Conservation (phyloP, 2,797 vertebrate species). For the Macrochelys suwanniensis region DNA sequence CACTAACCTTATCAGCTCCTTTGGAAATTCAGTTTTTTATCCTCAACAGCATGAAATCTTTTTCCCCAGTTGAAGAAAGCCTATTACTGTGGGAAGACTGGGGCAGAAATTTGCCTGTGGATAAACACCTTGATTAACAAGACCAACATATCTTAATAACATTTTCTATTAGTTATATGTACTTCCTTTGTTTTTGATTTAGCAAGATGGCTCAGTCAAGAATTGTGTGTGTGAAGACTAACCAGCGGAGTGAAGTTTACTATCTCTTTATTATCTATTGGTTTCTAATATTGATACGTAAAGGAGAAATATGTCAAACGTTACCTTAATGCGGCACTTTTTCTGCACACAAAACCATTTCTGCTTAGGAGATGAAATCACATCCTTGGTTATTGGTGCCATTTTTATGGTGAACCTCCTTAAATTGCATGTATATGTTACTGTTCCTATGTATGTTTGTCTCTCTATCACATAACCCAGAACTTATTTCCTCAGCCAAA, state of each 20-base stretch:
- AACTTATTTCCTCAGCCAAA: constrained; percentile 98
- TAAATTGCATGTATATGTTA: constrained; percentile 89
- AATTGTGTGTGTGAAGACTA: constrained; percentile 71
- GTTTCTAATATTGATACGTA: constrained; percentile 53
- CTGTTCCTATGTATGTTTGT: constrained; percentile 98
- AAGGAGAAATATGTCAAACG: background rate
- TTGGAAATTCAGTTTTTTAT: constrained; percentile 59
- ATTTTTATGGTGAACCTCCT: constrained; percentile 86
- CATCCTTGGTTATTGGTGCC: constrained; percentile 41
- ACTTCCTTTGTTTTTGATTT: constrained; percentile 72
- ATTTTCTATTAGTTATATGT: constrained; percentile 41
- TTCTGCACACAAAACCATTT: constrained; percentile 32
- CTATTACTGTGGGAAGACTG: constrained; percentile 48
- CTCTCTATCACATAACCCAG: constrained; percentile 99
- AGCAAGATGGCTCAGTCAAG: constrained; percentile 68
- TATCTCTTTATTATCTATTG: constrained; percentile 51
- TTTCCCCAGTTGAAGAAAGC: constrained; percentile 51
- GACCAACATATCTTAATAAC: constrained; percentile 40
- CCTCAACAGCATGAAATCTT: constrained; percentile 64
- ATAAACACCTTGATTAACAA: constrained; percentile 65
- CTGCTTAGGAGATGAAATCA: constrained; percentile 32
- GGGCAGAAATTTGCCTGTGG: constrained; percentile 52
- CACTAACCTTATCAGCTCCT: constrained; percentile 42
- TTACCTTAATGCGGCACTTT: constrained; percentile 46
- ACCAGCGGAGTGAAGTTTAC: constrained; percentile 60